phyloP scores from a whole-genome alignment of 2,797 vertebrate genomes.

The Hydrophis major region DNA sequence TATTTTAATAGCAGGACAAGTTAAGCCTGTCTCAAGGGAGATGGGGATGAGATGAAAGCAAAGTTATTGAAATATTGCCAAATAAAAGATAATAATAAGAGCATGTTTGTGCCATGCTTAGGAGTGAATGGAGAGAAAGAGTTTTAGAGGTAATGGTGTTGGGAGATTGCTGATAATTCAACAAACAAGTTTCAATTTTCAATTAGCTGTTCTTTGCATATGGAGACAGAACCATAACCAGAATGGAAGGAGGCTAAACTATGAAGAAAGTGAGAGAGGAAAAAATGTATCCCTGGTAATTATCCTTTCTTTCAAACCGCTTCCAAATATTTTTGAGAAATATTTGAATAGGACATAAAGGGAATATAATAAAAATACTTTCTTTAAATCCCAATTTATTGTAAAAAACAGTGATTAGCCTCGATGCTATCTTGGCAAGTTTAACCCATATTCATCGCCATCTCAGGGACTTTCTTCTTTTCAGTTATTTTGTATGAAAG shows the following conservation, averaged over 20 bases:
- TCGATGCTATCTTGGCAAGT: neutral
- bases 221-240: neutral
- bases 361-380: neutral
- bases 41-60: neutral
- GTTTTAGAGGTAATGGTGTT: neutral
- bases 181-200: neutral
- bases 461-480: neutral
- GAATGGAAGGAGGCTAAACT: neutral
- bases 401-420: neutral
- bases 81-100: neutral
- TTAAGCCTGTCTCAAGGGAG: neutral
- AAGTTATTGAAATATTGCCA: neutral
- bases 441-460: neutral
- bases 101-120: neutral
- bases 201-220: neutral
- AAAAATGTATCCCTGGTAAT: neutral
- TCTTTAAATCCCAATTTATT: neutral
- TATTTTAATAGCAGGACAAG: neutral
- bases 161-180: neutral
- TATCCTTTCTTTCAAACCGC: neutral
- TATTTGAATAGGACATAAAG: neutral
- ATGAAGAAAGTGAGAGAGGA: neutral
- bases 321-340: neutral
- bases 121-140: neutral
- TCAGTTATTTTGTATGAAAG: neutral